Percentiles rank a stretch among this genome's conserved stretches.
These are phyloP conservation scores for Plectrocnemia conspersa DNA, from an alignment of 1,140 invertebrate genomes.

Conservation along the genomic window DNA sequence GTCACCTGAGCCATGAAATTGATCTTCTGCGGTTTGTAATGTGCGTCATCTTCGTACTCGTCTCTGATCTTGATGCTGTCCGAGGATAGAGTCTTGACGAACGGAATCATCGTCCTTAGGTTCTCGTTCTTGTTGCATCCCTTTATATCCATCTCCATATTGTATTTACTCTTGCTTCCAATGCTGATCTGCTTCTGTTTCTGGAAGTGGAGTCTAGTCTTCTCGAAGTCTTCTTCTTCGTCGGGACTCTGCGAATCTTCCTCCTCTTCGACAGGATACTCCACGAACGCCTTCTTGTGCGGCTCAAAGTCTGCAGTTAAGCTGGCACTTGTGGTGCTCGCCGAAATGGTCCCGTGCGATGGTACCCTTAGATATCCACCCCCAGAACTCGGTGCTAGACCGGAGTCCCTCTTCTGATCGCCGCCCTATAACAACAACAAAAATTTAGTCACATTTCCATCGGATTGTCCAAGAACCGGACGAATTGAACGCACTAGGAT, in stretches of 20 bases:
- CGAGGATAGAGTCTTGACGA: constrained; percentile 54
- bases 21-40: constrained; percentile 49
- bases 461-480: too few species aligned
- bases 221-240: constrained; percentile 49
- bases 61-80: constrained; percentile 44
- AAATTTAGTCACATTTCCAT: not conserved
- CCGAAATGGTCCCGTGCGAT: constrained; percentile 45
- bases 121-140: constrained; percentile 50
- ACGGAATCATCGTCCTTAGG: constrained; percentile 53
- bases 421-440: constrained; percentile 39
- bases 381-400: constrained; percentile 41
- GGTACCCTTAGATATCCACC: constrained; percentile 49
- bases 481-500: too few species aligned
- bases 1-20: constrained; percentile 55
- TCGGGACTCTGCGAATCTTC: constrained; percentile 44
- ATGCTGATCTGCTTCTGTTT: constrained; percentile 48
- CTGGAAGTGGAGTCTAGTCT: constrained; percentile 48
- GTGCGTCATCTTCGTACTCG: constrained; percentile 39
- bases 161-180: constrained; percentile 50
- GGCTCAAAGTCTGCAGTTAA: constrained; percentile 52
- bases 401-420: constrained; percentile 41
- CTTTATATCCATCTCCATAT: constrained; percentile 59
- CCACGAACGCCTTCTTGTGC: not conserved
- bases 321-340: constrained; percentile 51
- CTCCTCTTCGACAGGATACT: constrained; percentile 36